Base-by-base conservation (phyloP, 1,140 invertebrate species). In the Papilio helenus region DNA sequence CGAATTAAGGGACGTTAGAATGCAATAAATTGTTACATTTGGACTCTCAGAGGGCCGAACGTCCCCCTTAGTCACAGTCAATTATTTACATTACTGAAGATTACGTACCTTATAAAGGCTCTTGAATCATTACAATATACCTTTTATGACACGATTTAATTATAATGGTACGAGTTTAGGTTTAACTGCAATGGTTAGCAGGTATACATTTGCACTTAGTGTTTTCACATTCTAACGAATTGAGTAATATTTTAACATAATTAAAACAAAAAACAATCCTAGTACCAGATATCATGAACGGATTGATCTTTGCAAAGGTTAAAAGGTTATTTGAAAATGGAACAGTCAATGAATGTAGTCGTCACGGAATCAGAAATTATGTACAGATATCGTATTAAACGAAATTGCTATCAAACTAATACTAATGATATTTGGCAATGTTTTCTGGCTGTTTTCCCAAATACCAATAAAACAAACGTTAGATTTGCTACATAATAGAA, bases 1-100 rank as follows among this genome's bases (percentile, higher is more conserved):
- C 78, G 68, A 84, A 84, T 83, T 86, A 83, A 81, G 77, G 76
- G 76, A 81, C 68, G 71, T 46, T 23, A 79, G 82, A 81, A 80
- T 74, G 81, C 72, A 72, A 82, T 88, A 82, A 83, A 86, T 86
- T 78, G 83, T 79, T 79, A 85, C 76, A 77, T 81, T 80, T 58
- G 29, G 76, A 61, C 61, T 71, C 72, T 79, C 65, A 68, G 61
- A 68, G 61, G 61, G n/a, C 26, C 61, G 61, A 68, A 34, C 61
- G 61, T 68, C 23, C 23, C 26, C 3, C 61, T 68, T 29, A 68
- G 61, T 68, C 23, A 58, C 55, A 68, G 61, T 29, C 61, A 68
- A 68, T 68, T 68, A 68, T 68, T 68, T 68, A 68, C 61, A 68
- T 68, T 68, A 29, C 61, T 29, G 61, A 68, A 16, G 26, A 68